Evolutionary conservation across 1,140 invertebrate species (phyloP), one percentile per base, ranked within the genome.

Genomic region (Drosophila asahinai): DNA sequence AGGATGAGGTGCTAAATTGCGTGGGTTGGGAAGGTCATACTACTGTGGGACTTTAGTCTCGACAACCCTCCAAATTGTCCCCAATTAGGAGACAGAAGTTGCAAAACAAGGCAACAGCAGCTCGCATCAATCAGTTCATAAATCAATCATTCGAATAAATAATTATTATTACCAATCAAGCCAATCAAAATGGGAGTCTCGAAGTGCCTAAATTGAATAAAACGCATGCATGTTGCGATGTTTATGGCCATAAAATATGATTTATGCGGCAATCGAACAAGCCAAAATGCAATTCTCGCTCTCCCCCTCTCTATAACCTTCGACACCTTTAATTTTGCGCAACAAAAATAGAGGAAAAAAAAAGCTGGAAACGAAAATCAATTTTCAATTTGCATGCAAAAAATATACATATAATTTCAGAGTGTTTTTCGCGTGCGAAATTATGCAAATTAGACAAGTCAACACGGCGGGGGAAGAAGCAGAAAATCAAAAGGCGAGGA

Each of bases 341-440:
- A 86, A 82, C 67, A 36, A 11, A 36, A 8, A 33, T 9, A 33
- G 8, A 33, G 7, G 30, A 12, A 11, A 36, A 4, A 36, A 36
- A 63, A 15, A 3, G 52, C 52, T 55, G 52, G 33, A 38, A 40
- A 55, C 83, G 61, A 87, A 86, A 86, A 83, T 82, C 83, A 82
- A 82, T 86, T 86, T 86, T 82, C 79, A 86, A 86, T 86, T 82
- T 86, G 83, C 83, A 86, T 86, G 75, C 70, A 59, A 86, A 47
- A 72, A 30, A 49, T 25, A 22, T 5, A 45, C 38, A 45, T 74
- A 81, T 86, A 81, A 70, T 75, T 79, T 72, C 68, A 40, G 64
- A 81, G 74, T 86, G 83, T 75, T 86, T 86, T 73, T 86, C 65
- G 83, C 83, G 79, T 86, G 83, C 79, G 61, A 83, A 86, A 76